These are phyloP conservation scores for Pseudorectes ferrugineus DNA, from an alignment of 2,113 vertebrate species.

Conservation along the genomic window DNA sequence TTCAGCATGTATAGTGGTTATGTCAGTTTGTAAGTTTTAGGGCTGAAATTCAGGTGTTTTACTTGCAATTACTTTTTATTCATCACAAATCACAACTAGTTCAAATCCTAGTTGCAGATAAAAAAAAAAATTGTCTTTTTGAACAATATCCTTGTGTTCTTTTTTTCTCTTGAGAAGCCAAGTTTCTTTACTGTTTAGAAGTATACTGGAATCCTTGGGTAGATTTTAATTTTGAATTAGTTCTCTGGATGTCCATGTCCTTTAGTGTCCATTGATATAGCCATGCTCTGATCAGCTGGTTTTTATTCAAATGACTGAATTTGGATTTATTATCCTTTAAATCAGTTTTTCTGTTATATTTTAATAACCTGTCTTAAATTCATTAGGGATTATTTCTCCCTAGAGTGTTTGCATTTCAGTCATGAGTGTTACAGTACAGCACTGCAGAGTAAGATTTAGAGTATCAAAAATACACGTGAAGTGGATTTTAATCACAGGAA, in stretches of 20 bases:
- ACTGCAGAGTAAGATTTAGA: background rate
- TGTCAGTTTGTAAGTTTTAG: background rate
- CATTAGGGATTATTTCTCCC: background rate
- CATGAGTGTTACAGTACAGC: background rate
- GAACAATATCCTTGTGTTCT: background rate
- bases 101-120: background rate
- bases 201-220: background rate
- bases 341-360: background rate
- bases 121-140: background rate
- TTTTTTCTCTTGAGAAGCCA: background rate
- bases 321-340: background rate
- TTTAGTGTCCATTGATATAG: background rate
- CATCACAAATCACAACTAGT: background rate
- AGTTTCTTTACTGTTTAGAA: background rate
- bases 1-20: background rate
- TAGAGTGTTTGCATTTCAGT: background rate
- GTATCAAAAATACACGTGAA: background rate
- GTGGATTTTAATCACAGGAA: background rate
- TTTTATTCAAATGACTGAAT: background rate
- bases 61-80: background rate
- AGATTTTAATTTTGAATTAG: background rate
- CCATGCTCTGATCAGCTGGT: background rate
- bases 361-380: background rate
- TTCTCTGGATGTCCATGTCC: background rate
- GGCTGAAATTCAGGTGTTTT: background rate